Evolutionary conservation across 2,888 invertebrate species (phyloP).

Genomic region (Catonia carolina): DNA sequence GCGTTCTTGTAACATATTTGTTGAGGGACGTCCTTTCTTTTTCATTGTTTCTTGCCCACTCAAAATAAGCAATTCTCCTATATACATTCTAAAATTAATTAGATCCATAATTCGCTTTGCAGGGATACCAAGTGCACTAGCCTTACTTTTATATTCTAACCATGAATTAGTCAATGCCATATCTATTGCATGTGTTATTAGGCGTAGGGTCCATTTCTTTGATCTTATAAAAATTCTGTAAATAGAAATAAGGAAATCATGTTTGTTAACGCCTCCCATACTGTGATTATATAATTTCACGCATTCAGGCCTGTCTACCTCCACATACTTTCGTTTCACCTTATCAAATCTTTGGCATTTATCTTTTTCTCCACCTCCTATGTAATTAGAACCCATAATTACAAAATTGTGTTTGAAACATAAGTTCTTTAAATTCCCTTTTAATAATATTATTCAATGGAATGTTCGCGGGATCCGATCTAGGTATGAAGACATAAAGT

Average conservation of each 20-base stretch:
- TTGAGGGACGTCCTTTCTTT: slow-evolving; percentile 14
- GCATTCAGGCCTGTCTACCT: slow-evolving; percentile 18
- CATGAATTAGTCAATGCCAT: slow-evolving; percentile 21
- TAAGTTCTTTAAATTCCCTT: too few species aligned
- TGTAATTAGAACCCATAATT: not conserved
- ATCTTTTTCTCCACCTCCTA: slow-evolving; percentile 14
- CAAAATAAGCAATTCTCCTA: slow-evolving; percentile 14
- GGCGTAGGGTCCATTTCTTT: slow-evolving; percentile 23
- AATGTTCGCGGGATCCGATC: too few species aligned
- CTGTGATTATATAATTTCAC: slow-evolving; percentile 21
- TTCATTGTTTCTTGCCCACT: not conserved
- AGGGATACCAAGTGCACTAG: slow-evolving; percentile 3
- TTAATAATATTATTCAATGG: too few species aligned
- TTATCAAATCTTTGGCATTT: slow-evolving; percentile 21
- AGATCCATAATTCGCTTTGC: slow-evolving; percentile 19
- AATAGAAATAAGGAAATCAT: slow-evolving; percentile 20
- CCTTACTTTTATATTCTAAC: slow-evolving; percentile 21
- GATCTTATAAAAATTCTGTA: slow-evolving; percentile 22
- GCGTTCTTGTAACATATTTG: not conserved
- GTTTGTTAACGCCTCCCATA: slow-evolving; percentile 25
- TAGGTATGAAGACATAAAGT: too few species aligned
- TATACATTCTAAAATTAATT: slow-evolving; percentile 15
- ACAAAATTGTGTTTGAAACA: not conserved
- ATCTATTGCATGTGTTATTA: slow-evolving; percentile 22
- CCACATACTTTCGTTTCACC: slow-evolving; percentile 5